Evolutionary conservation across 2,113 vertebrate genomes (phyloP), one percentile per base, ranked within the genome.

Genomic region (Otus sunia): DNA sequence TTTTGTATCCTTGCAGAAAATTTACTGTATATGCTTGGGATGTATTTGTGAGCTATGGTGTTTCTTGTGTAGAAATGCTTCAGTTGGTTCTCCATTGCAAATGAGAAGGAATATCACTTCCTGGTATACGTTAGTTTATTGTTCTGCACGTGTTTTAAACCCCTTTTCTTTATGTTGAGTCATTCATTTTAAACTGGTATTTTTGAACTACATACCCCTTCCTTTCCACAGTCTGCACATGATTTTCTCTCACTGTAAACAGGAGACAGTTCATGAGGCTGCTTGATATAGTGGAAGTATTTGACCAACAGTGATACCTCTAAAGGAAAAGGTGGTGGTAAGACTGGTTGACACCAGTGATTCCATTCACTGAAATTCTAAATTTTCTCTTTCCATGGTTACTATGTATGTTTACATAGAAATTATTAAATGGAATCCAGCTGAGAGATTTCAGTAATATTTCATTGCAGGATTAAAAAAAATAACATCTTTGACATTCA

Each of bases 401-500:
- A 27, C 10, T 71, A 11, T 41, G 3, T 43, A 11, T 53, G 45
- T n/a, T 81, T 27, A 22, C 15, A 23, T 8, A 60, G 32, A 82
- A 81, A 52, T 64, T 30, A 49, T 13, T 72, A 25, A 60, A 52
- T 52, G 6, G 7, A 64, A 82, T n/a, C 19, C 39, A 73, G 21
- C 8, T n/a, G 43, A 49, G 34, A 53, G 2, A 37, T 62, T 69
- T 83, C 30, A n/a, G 5, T 64, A 43, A 15, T n/a, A 41, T 63
- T 75, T 75, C 11, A 23, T 75, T 93, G 59, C 11, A 73, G 12
- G 17, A 43, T 50, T 67, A 23, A 78, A 86, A 79, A 55, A 86
- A 63, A 15, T 39, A 39, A 11, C 1, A 1, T 30, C 2, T 26
- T 50, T 64, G 18, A 18, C 8, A 8, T 29, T 27, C 2, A 5